These are phyloP conservation scores for Apistogramma diplotaenia DNA, from an alignment of 2,113 vertebrate genomes.

Conservation along the genomic window DNA sequence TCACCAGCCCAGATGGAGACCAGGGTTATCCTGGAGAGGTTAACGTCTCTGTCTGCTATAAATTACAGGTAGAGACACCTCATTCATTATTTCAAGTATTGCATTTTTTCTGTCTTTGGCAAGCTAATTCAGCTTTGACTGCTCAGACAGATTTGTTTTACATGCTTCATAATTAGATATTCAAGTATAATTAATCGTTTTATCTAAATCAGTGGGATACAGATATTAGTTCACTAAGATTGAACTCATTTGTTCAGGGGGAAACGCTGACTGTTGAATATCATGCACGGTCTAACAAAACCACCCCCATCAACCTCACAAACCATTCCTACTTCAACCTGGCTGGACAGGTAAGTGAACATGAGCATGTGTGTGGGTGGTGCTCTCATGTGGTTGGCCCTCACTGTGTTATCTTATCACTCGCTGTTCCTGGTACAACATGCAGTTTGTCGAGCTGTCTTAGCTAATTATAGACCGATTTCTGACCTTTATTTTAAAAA, in stretches of 20 bases:
- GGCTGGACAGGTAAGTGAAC: conserved; percentile 84
- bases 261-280: conserved; percentile 83
- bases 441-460: too few relatives aligned
- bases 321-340: conserved; percentile 97
- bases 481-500: too few relatives aligned
- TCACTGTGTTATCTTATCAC: too few relatives aligned
- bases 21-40: conserved; percentile 93
- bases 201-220: background rate
- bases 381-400: background rate
- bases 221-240: background rate
- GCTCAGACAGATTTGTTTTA: background rate
- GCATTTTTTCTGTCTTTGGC: background rate
- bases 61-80: conserved; percentile 61
- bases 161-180: background rate
- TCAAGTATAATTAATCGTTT: background rate
- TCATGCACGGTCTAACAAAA: conserved; percentile 79
- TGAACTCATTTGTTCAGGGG: conserved; percentile 44
- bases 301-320: conserved; percentile 89
- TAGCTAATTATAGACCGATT: too few relatives aligned
- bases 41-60: conserved; percentile 86
- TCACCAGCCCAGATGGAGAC: conserved; percentile 86
- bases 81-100: background rate
- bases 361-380: background rate
- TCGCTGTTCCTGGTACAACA: too few relatives aligned
- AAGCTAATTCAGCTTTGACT: background rate